A percentile compares a stretch with the other conserved stretches of the same genome.
Conservation (phyloP, 1,140 invertebrate species). For the Holotrichia oblita region DNA sequence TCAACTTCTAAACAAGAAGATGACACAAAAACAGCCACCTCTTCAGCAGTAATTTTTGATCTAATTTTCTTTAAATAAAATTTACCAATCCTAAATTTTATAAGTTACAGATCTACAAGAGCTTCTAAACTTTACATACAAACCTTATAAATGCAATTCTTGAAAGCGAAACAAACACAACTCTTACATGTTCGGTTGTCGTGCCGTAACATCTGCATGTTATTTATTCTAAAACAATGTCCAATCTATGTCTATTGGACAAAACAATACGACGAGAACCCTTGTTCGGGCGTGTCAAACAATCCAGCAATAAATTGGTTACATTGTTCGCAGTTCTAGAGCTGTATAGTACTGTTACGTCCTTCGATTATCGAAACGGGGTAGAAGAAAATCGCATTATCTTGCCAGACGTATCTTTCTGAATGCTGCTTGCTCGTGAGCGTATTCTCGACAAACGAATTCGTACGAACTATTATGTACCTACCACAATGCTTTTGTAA, state of each 20-base stretch:
- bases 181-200: too few species aligned
- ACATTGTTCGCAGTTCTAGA: constrained; percentile 47
- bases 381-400: constrained; percentile 40
- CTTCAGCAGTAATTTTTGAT: too few species aligned
- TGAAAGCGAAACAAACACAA: too few species aligned
- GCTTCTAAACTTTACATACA: too few species aligned
- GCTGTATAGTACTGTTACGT: constrained; percentile 3
- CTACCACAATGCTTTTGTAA: neutral
- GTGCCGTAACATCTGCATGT: neutral
- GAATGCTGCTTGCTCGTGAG: neutral
- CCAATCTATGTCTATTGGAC: constrained; percentile 47
- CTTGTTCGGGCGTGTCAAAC: constrained; percentile 50
- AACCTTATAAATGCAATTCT: too few species aligned
- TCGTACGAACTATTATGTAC: constrained; percentile 23
- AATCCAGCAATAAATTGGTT: constrained; percentile 51
- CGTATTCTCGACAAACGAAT: neutral
- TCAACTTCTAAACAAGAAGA: too few species aligned
- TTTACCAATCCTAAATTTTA: too few species aligned
- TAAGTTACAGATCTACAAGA: too few species aligned
- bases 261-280: constrained; percentile 46
- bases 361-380: constrained; percentile 36
- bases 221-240: constrained; percentile 49
- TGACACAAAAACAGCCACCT: too few species aligned
- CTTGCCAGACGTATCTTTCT: constrained; percentile 30
- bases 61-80: too few species aligned